Evolutionary conservation across 1,140 invertebrate genomes (phyloP).

Genomic region (Drosophila dunni): DNA sequence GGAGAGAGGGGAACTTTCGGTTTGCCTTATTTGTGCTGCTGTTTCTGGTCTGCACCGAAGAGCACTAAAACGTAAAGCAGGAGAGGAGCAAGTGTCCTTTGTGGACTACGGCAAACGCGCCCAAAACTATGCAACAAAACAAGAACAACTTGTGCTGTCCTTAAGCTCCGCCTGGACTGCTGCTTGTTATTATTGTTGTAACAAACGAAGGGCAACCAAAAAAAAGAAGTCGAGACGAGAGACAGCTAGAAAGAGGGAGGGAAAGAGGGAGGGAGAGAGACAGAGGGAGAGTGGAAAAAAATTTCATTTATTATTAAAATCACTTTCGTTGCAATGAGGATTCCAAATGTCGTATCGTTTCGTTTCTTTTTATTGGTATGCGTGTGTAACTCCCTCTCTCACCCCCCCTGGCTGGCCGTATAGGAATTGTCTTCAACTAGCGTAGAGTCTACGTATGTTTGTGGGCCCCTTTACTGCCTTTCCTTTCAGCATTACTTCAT

Average conservation of each 20-base stretch:
- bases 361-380: conserved; percentile 80
- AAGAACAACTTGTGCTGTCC: conserved; percentile 11
- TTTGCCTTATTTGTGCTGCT: neutral
- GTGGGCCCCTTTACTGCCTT: neutral
- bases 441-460: conserved; percentile 48
- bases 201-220: conserved; percentile 3
- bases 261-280: neutral
- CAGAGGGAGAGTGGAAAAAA: conserved; percentile 42
- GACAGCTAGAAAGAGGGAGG: neutral
- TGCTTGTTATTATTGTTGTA: conserved; percentile 2
- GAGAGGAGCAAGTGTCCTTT: conserved; percentile 39
- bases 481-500: conserved; percentile 40
- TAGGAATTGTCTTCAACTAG: conserved; percentile 75
- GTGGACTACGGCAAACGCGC: conserved; percentile 19
- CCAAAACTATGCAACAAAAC: conserved; percentile 31
- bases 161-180: conserved; percentile 20
- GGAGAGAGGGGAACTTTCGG: conserved; percentile 9
- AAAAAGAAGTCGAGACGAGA: neutral
- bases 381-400: conserved; percentile 41
- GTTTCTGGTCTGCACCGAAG: conserved; percentile 29
- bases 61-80: conserved; percentile 45
- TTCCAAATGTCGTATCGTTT: conserved; percentile 81
- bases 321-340: conserved; percentile 83
- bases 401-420: conserved; percentile 20
- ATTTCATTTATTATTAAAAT: conserved; percentile 84